Percentiles rank a stretch among this genome's conserved stretches.
phyloP scores from a whole-genome alignment of 2,113 vertebrate genomes.

The Orientallactaga bullata region DNA sequence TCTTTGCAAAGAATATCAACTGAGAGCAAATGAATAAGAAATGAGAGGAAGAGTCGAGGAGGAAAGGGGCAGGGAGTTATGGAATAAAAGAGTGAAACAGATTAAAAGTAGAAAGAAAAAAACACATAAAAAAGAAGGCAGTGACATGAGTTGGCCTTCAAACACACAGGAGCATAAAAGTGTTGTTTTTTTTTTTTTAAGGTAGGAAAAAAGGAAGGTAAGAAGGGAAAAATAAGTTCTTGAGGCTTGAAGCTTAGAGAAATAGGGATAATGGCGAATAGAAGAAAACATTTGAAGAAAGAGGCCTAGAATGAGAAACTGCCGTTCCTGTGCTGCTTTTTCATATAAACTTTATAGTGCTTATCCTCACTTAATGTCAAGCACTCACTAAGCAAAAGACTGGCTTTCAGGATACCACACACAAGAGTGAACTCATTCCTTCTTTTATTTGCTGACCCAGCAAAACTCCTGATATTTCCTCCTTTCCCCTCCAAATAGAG shows the following conservation, averaged over 20 bases:
- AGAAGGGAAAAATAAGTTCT: not conserved
- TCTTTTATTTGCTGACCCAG: slow-evolving; percentile 1
- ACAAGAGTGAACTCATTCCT: accelerated
- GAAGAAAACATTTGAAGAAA: not conserved
- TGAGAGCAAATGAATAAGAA: slow-evolving; percentile 54
- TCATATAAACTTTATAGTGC: not conserved
- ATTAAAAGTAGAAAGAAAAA: not conserved
- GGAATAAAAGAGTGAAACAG: not conserved
- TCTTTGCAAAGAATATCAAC: slow-evolving; percentile 68
- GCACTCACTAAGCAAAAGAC: not conserved
- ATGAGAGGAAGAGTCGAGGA: not conserved
- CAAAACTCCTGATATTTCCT: not conserved
- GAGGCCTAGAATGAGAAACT: not conserved
- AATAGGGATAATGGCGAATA: not conserved
- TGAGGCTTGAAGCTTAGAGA: not conserved
- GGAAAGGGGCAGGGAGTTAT: not conserved
- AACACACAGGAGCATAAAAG: not conserved
- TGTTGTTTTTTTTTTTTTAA: too few relatives aligned
- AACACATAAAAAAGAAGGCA: not conserved
- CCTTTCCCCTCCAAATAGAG: not conserved
- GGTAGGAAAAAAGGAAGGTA: not conserved
- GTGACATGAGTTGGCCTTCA: not conserved
- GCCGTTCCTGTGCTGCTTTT: not conserved
- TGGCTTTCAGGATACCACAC: not conserved
- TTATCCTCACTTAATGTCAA: not conserved